These are phyloP conservation scores for Parasteatoda lunata DNA, from an alignment of 2,888 invertebrate species.

Conservation along the genomic window DNA sequence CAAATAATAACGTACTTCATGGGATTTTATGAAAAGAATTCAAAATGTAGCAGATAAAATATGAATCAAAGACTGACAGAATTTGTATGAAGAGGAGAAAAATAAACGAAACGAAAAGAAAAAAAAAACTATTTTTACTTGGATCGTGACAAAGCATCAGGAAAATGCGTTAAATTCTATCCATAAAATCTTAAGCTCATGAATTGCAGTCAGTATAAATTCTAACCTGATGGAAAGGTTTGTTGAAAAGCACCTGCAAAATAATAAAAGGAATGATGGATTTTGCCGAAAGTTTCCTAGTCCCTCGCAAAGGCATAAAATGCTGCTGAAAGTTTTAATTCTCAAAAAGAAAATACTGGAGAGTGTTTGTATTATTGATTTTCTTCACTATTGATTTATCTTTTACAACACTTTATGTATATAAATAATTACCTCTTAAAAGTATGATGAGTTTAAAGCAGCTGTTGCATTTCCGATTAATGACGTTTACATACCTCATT, in stretches of 20 bases:
- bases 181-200: constrained; percentile 42
- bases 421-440: not conserved
- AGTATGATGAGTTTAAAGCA: no score
- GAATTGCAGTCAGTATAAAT: constrained; percentile 24
- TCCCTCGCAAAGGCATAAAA: not conserved
- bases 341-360: not conserved
- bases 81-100: not conserved
- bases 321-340: not conserved
- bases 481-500: no score
- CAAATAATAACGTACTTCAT: no score
- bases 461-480: no score
- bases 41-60: not conserved
- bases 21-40: not conserved
- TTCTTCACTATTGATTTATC: not conserved
- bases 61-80: not conserved
- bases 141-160: constrained; percentile 54
- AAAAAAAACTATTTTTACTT: constrained; percentile 31
- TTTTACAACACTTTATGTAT: not conserved
- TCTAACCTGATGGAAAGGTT: constrained; percentile 1
- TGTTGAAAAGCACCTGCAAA: not conserved
- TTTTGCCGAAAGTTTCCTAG: not conserved
- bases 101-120: not conserved
- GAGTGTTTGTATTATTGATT: not conserved
- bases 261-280: constrained; percentile 1
- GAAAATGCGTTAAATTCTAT: constrained; percentile 40